Evolutionary conservation across 2,888 invertebrate genomes (phyloP), one percentile per base, ranked within the genome.

Genomic region (Entomobrya proxima): DNA sequence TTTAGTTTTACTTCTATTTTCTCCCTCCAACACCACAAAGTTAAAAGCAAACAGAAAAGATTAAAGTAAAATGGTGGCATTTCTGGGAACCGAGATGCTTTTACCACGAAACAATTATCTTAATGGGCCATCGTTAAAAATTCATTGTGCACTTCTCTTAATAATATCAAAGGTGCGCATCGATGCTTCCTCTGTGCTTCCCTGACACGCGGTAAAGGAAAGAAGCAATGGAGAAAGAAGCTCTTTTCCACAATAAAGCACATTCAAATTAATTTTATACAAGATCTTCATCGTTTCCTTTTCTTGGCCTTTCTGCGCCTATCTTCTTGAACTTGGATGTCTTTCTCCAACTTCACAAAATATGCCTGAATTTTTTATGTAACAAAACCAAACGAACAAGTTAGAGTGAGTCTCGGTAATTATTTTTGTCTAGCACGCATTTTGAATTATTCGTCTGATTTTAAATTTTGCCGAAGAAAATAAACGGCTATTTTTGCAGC

Each of bases 91-190:
- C 76, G 64, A 83, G 83, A 83, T 83, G 83, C 76, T 27, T 64
- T 58, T 67, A 67, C 83, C 83, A 83, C 83, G 76, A 83, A 83
- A 83, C 83, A 83, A 83, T 83, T 83, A 83, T 83, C 83, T 75
- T 83, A 83, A 83, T 83, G 83, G 83, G 44, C 76, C 76, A 75
- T 83, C 83, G 76, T 83, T 83, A 83, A 83, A 83, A 76, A 83
- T 83, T 83, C 83, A 83, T 83, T 75, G 83, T 67, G 83, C 83
- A 83, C 83, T 83, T 83, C 76, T 67, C 76, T 67, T 83, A 76
- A 76, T 83, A 83, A 83, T 83, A 83, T 83, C 76, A 76, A 83
- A 50, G 55, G 82, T 75, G 61, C 61, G 24, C 37, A 24, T 72
- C 44, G 1, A 18, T 76, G 44, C 18, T 69, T 27, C 69, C 3